These are phyloP conservation scores for Crocidura indochinensis DNA, from an alignment of 2,797 vertebrate genomes.

Conservation along the genomic window DNA sequence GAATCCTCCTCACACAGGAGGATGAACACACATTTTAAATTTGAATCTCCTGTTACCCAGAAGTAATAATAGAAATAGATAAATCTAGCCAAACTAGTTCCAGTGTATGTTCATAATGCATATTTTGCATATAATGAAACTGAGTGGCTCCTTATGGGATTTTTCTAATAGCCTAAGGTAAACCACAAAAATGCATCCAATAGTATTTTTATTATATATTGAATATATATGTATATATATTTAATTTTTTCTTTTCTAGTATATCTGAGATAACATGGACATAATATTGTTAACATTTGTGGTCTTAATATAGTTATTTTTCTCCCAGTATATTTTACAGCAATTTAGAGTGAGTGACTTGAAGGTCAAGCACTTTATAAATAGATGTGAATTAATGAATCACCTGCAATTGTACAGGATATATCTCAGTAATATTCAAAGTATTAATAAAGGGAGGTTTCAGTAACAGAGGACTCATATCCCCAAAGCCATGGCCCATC, in stretches of 20 bases:
- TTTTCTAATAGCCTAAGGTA: not conserved
- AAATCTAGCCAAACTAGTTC: not conserved
- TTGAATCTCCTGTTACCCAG: not conserved
- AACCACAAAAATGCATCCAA: not conserved
- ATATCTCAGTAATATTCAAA: constrained; percentile 21
- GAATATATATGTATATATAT: too few relatives aligned
- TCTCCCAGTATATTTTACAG: constrained; percentile 11
- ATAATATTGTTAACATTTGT: too few relatives aligned
- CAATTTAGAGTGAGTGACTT: not conserved
- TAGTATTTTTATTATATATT: not conserved
- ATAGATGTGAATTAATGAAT: not conserved
- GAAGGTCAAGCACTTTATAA: not conserved
- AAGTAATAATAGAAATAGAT: not conserved
- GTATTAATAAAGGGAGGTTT: not conserved
- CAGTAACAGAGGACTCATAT: not conserved
- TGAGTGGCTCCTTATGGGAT: not conserved
- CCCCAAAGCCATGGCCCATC: not conserved
- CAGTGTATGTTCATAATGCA: not conserved
- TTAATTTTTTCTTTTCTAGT: too few relatives aligned
- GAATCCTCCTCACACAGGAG: not conserved
- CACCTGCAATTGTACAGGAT: not conserved
- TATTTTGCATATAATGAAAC: not conserved
- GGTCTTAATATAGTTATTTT: too few relatives aligned
- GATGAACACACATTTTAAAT: not conserved
- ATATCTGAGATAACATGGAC: too few relatives aligned